Conservation (phyloP, 2,888 invertebrate species). For the Spisula subtruncata region DNA sequence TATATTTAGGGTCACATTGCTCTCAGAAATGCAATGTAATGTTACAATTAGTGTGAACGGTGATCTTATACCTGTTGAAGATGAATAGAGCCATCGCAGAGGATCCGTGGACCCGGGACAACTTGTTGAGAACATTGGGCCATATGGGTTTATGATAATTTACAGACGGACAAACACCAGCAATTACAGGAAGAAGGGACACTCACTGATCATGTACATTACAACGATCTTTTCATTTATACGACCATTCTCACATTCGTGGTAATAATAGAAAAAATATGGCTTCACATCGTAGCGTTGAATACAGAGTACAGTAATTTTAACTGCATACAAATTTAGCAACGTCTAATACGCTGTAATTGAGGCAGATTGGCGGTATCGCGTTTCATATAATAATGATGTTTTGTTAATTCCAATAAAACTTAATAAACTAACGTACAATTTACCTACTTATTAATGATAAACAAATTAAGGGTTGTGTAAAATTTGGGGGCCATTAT, state of each 20-base stretch:
- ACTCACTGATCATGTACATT: background rate
- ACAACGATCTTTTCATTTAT: background rate
- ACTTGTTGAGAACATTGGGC: background rate
- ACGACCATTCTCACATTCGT: background rate
- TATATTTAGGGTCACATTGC: too few species aligned
- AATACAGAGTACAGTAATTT: slow-evolving; percentile 46
- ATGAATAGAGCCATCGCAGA: background rate
- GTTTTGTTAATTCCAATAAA: slow-evolving; percentile 58
- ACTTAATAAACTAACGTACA: slow-evolving; percentile 64
- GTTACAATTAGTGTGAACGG: too few species aligned
- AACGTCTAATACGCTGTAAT: slow-evolving; percentile 55
- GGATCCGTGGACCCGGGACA: background rate
- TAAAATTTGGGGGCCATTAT: slow-evolving; percentile 49
- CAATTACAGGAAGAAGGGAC: background rate
- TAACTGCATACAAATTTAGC: slow-evolving; percentile 56
- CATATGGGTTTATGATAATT: background rate
- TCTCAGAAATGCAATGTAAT: too few species aligned
- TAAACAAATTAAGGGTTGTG: slow-evolving; percentile 66
- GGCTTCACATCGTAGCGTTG: background rate
- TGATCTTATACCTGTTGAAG: too few species aligned
- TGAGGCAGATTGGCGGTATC: slow-evolving; percentile 61
- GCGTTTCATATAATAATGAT: slow-evolving; percentile 63
- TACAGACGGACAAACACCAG: background rate
- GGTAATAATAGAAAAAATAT: slow-evolving; percentile 23
- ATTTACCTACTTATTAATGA: slow-evolving; percentile 72